A percentile compares a stretch with the other conserved stretches of the same genome.
These are phyloP conservation scores for Falco berigora DNA, from an alignment of 2,797 vertebrate genomes.

Conservation along the genomic window DNA sequence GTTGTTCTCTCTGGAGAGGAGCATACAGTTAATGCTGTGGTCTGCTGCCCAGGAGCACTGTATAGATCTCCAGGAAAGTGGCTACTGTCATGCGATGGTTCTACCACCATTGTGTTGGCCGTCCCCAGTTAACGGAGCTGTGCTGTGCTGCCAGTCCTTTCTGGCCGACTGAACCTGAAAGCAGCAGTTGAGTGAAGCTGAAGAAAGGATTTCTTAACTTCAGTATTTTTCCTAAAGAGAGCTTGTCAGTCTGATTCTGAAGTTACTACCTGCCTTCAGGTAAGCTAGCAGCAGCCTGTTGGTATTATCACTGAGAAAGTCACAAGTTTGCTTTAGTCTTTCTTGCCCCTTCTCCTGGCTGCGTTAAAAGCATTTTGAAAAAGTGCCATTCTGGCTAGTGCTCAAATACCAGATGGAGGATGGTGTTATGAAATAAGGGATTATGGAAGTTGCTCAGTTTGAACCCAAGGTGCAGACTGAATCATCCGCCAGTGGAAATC, in stretches of 20 bases:
- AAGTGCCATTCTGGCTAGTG: background rate
- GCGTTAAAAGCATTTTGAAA: background rate
- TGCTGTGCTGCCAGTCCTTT: background rate
- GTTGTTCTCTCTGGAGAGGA: background rate
- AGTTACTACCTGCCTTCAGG: background rate
- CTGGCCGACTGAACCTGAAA: background rate
- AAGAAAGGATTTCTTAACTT: background rate
- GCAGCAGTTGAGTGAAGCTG: background rate
- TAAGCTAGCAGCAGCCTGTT: background rate
- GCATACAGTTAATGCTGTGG: background rate
- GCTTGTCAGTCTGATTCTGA: background rate
- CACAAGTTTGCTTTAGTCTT: background rate
- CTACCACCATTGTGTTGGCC: background rate
- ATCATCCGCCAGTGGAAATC: background rate
- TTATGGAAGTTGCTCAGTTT: background rate
- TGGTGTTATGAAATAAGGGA: background rate
- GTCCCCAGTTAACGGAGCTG: background rate
- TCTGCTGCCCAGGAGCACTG: background rate
- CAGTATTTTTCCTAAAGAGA: background rate
- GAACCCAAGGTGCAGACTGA: background rate
- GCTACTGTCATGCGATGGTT: rapidly evolving
- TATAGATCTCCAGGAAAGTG: background rate
- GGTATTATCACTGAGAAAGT: background rate
- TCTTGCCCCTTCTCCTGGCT: background rate
- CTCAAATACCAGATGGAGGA: background rate